Evolutionary conservation across 1,140 invertebrate species (phyloP).

Genomic region (Aphis craccivora): DNA sequence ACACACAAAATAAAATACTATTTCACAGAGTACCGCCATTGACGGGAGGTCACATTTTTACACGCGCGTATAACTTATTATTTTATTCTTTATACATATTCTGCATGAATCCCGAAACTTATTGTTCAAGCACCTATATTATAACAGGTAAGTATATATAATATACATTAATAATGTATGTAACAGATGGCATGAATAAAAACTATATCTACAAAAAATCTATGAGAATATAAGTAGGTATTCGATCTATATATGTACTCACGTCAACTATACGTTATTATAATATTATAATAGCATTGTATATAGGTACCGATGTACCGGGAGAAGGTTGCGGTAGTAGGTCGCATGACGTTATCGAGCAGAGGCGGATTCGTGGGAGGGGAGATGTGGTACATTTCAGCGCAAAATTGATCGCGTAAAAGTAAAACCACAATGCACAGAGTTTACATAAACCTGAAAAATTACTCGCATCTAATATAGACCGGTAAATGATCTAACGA

Average conservation of each 20-base stretch:
- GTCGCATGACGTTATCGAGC: neutral
- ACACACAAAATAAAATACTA: neutral
- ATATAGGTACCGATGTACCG: neutral
- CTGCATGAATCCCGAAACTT: neutral
- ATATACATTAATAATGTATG: neutral
- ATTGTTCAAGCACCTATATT: conserved; percentile 9
- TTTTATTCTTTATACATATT: neutral
- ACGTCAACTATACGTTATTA: neutral
- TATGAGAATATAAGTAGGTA: neutral
- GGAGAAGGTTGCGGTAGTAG: neutral
- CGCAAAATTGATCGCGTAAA: neutral
- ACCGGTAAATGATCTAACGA: neutral
- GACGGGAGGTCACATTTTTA: neutral
- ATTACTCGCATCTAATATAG: neutral
- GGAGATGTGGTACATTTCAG: neutral
- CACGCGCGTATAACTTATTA: neutral
- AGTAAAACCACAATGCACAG: neutral
- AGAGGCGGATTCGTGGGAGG: neutral
- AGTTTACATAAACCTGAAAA: neutral
- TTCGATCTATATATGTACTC: neutral
- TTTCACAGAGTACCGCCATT: neutral
- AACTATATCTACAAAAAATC: neutral
- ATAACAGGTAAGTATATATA: neutral
- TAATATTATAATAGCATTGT: neutral
- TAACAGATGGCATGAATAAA: neutral